These are phyloP conservation scores for Poecilobothrus nobilitatus DNA, from an alignment of 2,888 invertebrate species.

Conservation along the genomic window DNA sequence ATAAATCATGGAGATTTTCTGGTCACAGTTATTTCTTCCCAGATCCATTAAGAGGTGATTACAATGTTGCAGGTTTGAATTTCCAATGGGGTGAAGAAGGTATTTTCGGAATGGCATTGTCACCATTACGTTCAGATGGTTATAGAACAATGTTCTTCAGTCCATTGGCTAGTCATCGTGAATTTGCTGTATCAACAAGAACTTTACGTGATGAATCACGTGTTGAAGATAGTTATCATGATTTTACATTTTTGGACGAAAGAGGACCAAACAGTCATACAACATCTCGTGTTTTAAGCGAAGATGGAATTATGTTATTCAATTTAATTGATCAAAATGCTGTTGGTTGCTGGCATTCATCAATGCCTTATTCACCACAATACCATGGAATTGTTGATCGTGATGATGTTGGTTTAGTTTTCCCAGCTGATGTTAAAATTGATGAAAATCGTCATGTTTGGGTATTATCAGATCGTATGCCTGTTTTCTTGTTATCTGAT, in stretches of 20 bases:
- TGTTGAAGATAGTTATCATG: slow-evolving; percentile 59
- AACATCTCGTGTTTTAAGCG: slow-evolving; percentile 66
- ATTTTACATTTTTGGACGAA: slow-evolving; percentile 54
- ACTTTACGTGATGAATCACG: slow-evolving; percentile 60
- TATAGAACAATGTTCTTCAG: slow-evolving; percentile 68
- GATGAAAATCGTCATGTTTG: slow-evolving; percentile 62
- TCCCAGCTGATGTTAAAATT: slow-evolving; percentile 72
- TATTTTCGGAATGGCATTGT: slow-evolving; percentile 68
- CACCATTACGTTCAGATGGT: slow-evolving; percentile 58
- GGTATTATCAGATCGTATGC: slow-evolving; percentile 78
- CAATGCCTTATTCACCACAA: slow-evolving; percentile 54
- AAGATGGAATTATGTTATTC: slow-evolving; percentile 65
- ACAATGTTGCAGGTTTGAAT: slow-evolving; percentile 68
- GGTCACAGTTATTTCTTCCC: slow-evolving; percentile 72
- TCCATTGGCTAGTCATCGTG: slow-evolving; percentile 67
- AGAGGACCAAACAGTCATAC: slow-evolving; percentile 62
- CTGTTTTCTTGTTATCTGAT: slow-evolving; percentile 60
- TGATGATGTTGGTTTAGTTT: slow-evolving; percentile 66
- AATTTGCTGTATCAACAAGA: slow-evolving; percentile 69
- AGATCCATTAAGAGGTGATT: slow-evolving; percentile 70
- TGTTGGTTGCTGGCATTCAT: slow-evolving; percentile 73
- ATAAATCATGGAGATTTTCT: slow-evolving; percentile 70
- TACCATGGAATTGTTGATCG: slow-evolving; percentile 63
- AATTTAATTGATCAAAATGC: slow-evolving; percentile 73
- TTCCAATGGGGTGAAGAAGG: slow-evolving; percentile 81